Evolutionary conservation across 2,888 invertebrate species (phyloP), one percentile per base, ranked within the genome.

Genomic region (Drosophila diplacantha): DNA sequence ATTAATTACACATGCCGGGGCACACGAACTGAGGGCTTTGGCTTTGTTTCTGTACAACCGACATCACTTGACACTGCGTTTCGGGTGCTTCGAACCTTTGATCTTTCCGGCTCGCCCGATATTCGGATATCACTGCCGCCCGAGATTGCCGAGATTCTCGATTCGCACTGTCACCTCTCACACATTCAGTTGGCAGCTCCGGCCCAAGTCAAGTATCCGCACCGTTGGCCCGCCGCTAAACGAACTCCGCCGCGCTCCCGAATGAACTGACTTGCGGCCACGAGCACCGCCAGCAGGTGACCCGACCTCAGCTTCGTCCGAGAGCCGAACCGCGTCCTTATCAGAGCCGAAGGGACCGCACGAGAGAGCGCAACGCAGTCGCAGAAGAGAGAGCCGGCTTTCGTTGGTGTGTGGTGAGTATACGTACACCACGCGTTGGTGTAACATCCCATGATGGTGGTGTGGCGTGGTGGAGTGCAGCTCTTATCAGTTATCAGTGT

Each of bases 191-290:
- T 52, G 61, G 52, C 61, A 44, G 61, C 52, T 61, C 43, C 18
- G 43, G 52, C 35, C 57, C 53, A 54, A 52, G 61, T 63, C 50
- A 61, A 61, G 65, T 51, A 58, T 58, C 64, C 56, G 57, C 65
- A 65, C 49, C 59, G 59, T 53, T 59, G 79, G 73, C 71, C 73
- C 67, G 75, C 77, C 74, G 74, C 75, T 81, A 78, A 81, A 84
- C 84, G 85, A 80, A 86, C 87, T 81, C 84, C 79, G 79, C 86
- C 86, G 85, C 87, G 87, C 82, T 86, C 86, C 87, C 87, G 87
- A 87, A 85, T 86, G 84, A 85, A 87, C 87, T 87, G 87, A 87
- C 80, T 86, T 80, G 73, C 53, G 26, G 50, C 57, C 46, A 51
- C 54, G 29, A 61, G 31, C 8, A 20, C 6, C 41, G 69, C 75